These are phyloP conservation scores for Nezara viridula DNA, from an alignment of 2,888 invertebrate genomes.

Conservation along the genomic window DNA sequence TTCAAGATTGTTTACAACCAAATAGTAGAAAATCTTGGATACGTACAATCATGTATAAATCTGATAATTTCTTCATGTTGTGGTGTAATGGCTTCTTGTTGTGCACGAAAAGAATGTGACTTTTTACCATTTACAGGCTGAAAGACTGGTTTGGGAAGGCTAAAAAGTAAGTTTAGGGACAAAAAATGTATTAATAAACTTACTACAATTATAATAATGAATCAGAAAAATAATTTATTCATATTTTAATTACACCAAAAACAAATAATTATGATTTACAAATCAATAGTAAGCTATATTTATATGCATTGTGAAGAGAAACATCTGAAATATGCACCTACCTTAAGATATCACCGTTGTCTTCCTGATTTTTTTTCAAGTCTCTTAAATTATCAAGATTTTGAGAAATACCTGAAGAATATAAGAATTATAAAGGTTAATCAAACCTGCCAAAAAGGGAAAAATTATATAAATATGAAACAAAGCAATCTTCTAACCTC, in stretches of 20 bases:
- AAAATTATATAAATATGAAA: constrained; percentile 50
- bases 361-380: constrained; percentile 60
- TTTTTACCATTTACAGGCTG: constrained; percentile 78
- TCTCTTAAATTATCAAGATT: constrained; percentile 70
- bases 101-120: constrained; percentile 74
- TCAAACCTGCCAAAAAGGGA: not conserved
- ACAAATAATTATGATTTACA: not conserved
- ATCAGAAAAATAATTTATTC: not conserved
- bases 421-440: constrained; percentile 57
- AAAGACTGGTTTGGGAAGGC: constrained; percentile 86
- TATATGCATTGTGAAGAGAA: not conserved
- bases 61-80: constrained; percentile 90
- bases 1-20: not conserved
- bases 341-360: constrained; percentile 61
- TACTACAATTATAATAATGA: not conserved
- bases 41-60: constrained; percentile 89
- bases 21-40: constrained; percentile 10
- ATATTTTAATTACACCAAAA: not conserved
- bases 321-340: not conserved
- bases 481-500: constrained; percentile 73
- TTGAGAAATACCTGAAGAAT: constrained; percentile 79
- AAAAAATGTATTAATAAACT: constrained; percentile 60
- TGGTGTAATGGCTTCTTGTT: constrained; percentile 77
- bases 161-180: constrained; percentile 68
- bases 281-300: not conserved